These are phyloP conservation scores for Platorchestia sp. DNA, from an alignment of 1,140 invertebrate genomes.

Conservation along the genomic window DNA sequence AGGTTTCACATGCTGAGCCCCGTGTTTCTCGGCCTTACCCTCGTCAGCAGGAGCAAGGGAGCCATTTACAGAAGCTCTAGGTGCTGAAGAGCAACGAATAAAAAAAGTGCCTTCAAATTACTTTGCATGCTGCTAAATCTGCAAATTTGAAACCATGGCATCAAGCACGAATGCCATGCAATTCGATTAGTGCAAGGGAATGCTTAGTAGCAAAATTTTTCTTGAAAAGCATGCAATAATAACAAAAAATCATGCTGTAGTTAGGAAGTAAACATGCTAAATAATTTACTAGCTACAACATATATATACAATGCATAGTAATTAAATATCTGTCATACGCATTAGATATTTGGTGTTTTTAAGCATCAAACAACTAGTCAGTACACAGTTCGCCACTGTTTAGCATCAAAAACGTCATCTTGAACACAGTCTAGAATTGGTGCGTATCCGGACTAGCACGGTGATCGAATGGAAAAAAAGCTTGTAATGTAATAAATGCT, in stretches of 20 bases:
- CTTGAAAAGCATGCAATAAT: background rate
- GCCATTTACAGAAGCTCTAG: constrained; percentile 30
- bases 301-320: background rate
- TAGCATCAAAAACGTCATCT: background rate
- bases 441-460: background rate
- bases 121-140: background rate
- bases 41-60: background rate
- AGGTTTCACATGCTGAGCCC: background rate
- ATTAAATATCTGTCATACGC: background rate
- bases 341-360: background rate
- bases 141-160: background rate
- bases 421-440: background rate
- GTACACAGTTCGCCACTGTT: background rate
- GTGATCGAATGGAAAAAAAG: background rate
- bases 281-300: background rate
- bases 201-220: background rate
- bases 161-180: background rate
- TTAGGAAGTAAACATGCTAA: background rate
- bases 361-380: background rate
- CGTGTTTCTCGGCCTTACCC: background rate
- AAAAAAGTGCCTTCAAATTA: background rate
- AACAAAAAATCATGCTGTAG: background rate
- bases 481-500: background rate
- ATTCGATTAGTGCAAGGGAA: background rate
- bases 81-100: constrained; percentile 22